Percentiles rank a stretch among this genome's conserved stretches.
phyloP scores from a whole-genome alignment of 2,113 vertebrate genomes.

The Mesembrinibis cayennensis region DNA sequence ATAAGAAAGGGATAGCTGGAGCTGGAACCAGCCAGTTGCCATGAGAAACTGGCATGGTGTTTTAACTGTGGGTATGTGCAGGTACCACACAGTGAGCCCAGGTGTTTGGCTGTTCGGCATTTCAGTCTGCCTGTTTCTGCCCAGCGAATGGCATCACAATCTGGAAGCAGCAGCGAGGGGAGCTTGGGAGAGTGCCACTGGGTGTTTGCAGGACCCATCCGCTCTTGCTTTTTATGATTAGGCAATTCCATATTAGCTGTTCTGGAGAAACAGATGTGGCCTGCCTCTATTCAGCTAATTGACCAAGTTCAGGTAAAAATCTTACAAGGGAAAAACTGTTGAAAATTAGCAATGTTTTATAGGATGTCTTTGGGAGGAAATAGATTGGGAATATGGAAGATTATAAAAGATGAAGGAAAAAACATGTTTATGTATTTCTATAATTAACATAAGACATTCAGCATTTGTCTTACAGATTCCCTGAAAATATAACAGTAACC shows the following conservation, averaged over 20 bases:
- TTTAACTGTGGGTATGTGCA: not conserved
- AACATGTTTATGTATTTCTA: not conserved
- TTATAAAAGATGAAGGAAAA: not conserved
- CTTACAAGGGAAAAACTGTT: not conserved
- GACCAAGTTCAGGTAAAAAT: not conserved
- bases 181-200: not conserved
- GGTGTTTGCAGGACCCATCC: not conserved
- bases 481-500: not conserved
- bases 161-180: not conserved
- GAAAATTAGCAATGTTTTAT: not conserved
- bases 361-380: not conserved
- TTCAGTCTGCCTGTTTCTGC: not conserved
- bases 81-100: not conserved
- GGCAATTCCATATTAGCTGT: not conserved
- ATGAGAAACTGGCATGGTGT: rapidly evolving
- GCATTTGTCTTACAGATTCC: not conserved
- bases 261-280: not conserved
- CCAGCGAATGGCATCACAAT: not conserved
- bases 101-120: too few relatives aligned
- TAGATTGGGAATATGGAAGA: not conserved
- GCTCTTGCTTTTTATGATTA: not conserved
- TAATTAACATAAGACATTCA: not conserved
- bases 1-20: not conserved
- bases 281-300: not conserved
- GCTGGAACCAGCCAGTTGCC: not conserved